Percentiles rank a stretch among this genome's conserved stretches.
Evolutionary conservation across 2,888 invertebrate species (phyloP).

Genomic region (Zeuzera pyrina): DNA sequence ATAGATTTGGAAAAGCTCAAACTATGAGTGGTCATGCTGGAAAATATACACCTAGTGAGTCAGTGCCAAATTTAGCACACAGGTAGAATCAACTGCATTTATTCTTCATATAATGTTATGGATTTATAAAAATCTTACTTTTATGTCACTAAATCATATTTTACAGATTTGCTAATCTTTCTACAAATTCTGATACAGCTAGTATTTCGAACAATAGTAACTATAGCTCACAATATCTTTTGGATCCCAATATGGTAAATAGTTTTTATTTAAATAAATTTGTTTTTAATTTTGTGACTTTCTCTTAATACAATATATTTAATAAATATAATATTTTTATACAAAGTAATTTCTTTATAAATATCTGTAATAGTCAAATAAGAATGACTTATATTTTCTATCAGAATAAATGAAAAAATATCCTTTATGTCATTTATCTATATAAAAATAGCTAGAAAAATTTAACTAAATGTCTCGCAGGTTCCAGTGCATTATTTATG

Average conservation of each 20-base stretch:
- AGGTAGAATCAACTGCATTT: conserved; percentile 32
- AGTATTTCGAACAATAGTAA: conserved; percentile 55
- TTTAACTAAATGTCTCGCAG: too few relatives aligned
- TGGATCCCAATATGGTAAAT: conserved; percentile 56
- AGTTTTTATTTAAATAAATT: not conserved
- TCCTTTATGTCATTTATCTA: too few relatives aligned
- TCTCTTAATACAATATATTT: conserved; percentile 1
- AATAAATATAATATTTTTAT: conserved; percentile 1
- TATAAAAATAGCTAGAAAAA: too few relatives aligned
- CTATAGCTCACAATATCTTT: conserved; percentile 55
- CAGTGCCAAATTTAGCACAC: conserved; percentile 66
- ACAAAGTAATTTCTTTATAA: too few relatives aligned
- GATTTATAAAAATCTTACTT: not conserved
- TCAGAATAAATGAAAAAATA: too few relatives aligned
- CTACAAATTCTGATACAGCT: conserved; percentile 64
- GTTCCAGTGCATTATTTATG: too few relatives aligned
- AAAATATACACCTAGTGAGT: conserved; percentile 83
- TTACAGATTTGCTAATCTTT: conserved; percentile 79
- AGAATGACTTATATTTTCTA: too few relatives aligned
- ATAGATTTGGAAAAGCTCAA: conserved; percentile 85
- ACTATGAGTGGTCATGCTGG: conserved; percentile 86
- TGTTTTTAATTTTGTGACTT: conserved; percentile 1
- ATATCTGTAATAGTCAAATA: too few relatives aligned
- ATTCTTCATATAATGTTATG: conserved; percentile 1
- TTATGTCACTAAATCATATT: conserved; percentile 4